These are phyloP conservation scores for Lasiurus borealis DNA, from an alignment of 2,113 vertebrate species.

Conservation along the genomic window DNA sequence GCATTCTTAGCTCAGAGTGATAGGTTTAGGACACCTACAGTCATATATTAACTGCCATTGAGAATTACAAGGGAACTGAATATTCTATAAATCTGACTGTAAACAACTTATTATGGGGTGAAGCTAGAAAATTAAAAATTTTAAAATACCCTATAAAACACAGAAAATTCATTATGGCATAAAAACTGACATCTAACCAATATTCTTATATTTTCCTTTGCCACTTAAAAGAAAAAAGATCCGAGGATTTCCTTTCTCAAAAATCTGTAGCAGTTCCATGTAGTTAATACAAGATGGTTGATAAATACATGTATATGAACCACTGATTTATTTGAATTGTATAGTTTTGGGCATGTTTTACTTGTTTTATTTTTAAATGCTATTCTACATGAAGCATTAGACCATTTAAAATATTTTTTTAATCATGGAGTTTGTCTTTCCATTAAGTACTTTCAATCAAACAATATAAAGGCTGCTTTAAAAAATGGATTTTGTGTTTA, in stretches of 20 bases:
- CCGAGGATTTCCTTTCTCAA: neutral
- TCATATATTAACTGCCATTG: neutral
- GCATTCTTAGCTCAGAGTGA: neutral
- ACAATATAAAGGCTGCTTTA: neutral
- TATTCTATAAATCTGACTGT: neutral
- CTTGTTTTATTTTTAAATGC: neutral
- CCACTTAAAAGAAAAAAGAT: neutral
- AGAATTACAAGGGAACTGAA: neutral
- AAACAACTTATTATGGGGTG: neutral
- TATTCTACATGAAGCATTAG: neutral
- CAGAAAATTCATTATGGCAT: accelerated
- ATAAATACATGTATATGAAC: neutral
- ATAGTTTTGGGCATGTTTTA: neutral
- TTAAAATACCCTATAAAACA: neutral
- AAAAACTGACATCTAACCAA: neutral
- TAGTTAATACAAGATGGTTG: neutral
- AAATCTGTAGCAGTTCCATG: neutral
- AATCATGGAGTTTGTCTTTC: neutral
- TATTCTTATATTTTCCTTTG: neutral
- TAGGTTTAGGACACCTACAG: neutral
- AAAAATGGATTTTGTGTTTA: neutral
- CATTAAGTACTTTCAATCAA: neutral
- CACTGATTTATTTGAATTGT: neutral
- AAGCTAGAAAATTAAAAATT: neutral
- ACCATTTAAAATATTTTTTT: neutral